These are phyloP conservation scores for Cistogaster globosa DNA, from an alignment of 2,888 invertebrate genomes.

Conservation along the genomic window DNA sequence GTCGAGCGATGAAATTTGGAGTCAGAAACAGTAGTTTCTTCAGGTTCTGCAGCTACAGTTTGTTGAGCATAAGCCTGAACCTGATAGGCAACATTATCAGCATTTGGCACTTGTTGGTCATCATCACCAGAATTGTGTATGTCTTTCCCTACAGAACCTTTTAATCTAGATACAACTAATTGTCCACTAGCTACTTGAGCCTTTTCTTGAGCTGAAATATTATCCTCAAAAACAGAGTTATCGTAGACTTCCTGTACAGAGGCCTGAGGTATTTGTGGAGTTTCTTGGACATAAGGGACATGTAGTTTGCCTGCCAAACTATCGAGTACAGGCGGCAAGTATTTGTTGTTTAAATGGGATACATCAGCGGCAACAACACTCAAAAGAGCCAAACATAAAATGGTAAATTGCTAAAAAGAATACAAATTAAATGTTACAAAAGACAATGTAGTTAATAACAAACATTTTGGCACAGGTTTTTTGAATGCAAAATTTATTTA, in stretches of 20 bases:
- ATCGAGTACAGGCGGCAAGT: conserved; percentile 68
- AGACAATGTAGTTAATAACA: no score
- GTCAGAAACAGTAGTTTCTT: conserved; percentile 27
- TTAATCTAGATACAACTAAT: not conserved
- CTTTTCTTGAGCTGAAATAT: conserved; percentile 9
- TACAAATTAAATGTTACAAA: not conserved
- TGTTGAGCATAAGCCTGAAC: conserved; percentile 23
- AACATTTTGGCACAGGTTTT: not conserved
- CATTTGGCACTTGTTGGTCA: conserved; percentile 13
- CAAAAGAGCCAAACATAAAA: conserved; percentile 74
- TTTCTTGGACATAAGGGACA: conserved; percentile 34
- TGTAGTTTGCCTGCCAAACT: conserved; percentile 21
- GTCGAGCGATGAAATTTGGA: not conserved
- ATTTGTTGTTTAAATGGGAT: conserved; percentile 74
- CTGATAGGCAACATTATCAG: conserved; percentile 11
- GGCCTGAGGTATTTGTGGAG: conserved; percentile 41
- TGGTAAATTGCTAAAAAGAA: conserved; percentile 73
- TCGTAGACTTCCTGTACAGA: conserved; percentile 33
- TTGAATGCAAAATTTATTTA: no score
- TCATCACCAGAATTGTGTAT: not conserved
- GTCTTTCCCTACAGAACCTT: not conserved
- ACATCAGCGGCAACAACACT: conserved; percentile 76
- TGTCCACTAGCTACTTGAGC: not conserved
- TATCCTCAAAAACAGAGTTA: conserved; percentile 47
- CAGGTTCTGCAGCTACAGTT: conserved; percentile 5